These are phyloP conservation scores for Notothenia coriiceps DNA, from an alignment of 2,113 vertebrate genomes.

Conservation along the genomic window DNA sequence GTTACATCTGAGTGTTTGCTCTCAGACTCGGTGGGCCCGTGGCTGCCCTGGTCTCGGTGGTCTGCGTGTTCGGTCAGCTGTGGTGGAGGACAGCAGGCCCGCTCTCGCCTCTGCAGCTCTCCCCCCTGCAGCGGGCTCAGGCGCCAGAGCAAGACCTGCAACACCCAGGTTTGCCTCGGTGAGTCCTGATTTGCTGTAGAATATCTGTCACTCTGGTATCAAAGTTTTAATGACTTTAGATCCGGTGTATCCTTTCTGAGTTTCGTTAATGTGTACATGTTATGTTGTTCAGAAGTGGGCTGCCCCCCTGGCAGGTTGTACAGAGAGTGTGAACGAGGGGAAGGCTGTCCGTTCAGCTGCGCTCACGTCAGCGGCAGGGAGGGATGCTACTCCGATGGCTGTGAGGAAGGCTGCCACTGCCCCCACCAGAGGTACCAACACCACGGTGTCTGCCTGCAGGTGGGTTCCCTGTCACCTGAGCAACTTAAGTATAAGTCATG, in stretches of 20 bases:
- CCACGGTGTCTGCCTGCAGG: conserved; percentile 82
- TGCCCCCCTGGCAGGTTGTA: conserved; percentile 88
- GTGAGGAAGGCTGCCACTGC: conserved; percentile 93
- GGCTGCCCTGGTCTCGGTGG: conserved; percentile 84
- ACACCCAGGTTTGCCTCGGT: conserved; percentile 88
- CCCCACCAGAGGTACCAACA: conserved; percentile 87
- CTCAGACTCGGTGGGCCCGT: conserved; percentile 68
- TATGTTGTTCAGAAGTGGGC: conserved; percentile 85
- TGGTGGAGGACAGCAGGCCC: conserved; percentile 80
- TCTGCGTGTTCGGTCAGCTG: conserved; percentile 77
- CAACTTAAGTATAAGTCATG: neutral
- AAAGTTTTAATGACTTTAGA: neutral
- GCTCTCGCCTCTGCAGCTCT: conserved; percentile 68
- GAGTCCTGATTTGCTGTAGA: conserved; percentile 28
- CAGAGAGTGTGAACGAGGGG: conserved; percentile 86
- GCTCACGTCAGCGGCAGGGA: conserved; percentile 85
- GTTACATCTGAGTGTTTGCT: neutral
- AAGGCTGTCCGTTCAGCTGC: conserved; percentile 93
- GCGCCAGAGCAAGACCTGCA: conserved; percentile 85
- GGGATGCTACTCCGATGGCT: conserved; percentile 86
- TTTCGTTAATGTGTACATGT: neutral
- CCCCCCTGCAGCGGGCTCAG: conserved; percentile 70
- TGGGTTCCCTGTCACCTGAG: conserved; percentile 62
- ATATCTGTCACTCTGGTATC: neutral
- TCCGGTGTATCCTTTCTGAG: neutral